Evolutionary conservation across 1,140 invertebrate genomes (phyloP), one percentile per base, ranked within the genome.

Genomic region (Chlorops oryzae): DNA sequence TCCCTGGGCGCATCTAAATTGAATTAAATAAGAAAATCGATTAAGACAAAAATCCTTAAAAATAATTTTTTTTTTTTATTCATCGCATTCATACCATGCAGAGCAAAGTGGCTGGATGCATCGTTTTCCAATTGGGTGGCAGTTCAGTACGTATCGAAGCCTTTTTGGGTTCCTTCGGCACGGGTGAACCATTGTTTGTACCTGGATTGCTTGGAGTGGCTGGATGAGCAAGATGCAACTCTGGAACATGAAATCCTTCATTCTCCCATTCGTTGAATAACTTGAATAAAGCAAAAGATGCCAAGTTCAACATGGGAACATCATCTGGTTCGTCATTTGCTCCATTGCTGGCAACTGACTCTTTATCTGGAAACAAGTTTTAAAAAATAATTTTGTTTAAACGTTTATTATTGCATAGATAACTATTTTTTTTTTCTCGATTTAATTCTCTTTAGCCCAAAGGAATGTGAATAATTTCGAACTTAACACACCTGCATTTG

Each of bases 181-280:
- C 40, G 5, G 54, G 18, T 2, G 55, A 12, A 27, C 57, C 59
- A 24, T 70, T 74, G 38, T 65, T 73, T 3, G 48, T 50, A 41
- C 58, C 47, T 15, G 59, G 52, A 17, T 55, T 52, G 27, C 12
- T 24, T 17, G 60, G 58, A n/a, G n/a, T n/a, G n/a, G n/a, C n/a
- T n/a, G n/a, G n/a, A n/a, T n/a, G n/a, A n/a, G n/a, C n/a, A n/a
- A n/a, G n/a, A 54, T 63, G 65, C 56, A 72, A 59, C 37, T 72
- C 67, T 24, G 83, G 83, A 27, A 85, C 80, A 46, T 80, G 75
- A 55, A 77, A 82, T 2, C 84, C 84, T 52, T 84, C 81, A 52
- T 76, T 79, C 65, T 86, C 83, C 85, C 85, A 87, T 65, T 87
- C 84, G 2, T 79, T 66, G 66, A 87, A 87, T 23, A 88, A 71